Evolutionary conservation across 2,888 invertebrate species (phyloP), one percentile per base, ranked within the genome.

Genomic region (Platycnemis pennipes): DNA sequence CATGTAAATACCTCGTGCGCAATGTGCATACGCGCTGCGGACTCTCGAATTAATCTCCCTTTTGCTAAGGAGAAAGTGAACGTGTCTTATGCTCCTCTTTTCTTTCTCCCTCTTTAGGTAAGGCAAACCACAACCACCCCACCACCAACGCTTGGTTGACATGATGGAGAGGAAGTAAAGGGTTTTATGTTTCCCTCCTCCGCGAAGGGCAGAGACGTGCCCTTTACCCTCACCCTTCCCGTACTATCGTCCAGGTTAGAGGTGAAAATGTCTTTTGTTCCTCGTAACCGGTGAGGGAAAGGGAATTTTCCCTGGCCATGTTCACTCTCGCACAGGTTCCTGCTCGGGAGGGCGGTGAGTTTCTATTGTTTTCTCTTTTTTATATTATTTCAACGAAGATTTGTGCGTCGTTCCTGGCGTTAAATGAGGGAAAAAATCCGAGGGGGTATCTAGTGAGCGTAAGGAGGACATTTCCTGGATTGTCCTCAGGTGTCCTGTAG

Each of bases 161-260:
- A 63, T 26, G 63, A 37, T 31, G 77, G 37, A 11, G 77, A 37
- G 77, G 77, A 37, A 31, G 69, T 7, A 4, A 69, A 77, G 31
- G 77, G 77, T 77, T 77, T 77, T 77, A 77, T 77, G 77, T 77
- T 77, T 77, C 77, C 37, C 2, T 13, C 26, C 77, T 37, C 11
- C 37, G 77, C 22, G 77, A 37, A 77, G 77, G 77, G 77, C 77
- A 77, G 16, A 77, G 77, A 77, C 77, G 37, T 77, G 77, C 77
- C 77, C 77, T 77, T 77, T 77, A 31, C 77, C 77, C 77, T 37
- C 77, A 37, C 77, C 77, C 77, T 77, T 37, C 77, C 0, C 37
- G 77, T 77, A 31, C 77, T 77, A 37, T 37, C 77, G 77, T 31
- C 37, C 37, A 11, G 37, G 13, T 11, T 31, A 11, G 77, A 77